Base-by-base conservation (phyloP, 35 echinoderm and acorn worm genomes). In the Chiridota heheva region DNA sequence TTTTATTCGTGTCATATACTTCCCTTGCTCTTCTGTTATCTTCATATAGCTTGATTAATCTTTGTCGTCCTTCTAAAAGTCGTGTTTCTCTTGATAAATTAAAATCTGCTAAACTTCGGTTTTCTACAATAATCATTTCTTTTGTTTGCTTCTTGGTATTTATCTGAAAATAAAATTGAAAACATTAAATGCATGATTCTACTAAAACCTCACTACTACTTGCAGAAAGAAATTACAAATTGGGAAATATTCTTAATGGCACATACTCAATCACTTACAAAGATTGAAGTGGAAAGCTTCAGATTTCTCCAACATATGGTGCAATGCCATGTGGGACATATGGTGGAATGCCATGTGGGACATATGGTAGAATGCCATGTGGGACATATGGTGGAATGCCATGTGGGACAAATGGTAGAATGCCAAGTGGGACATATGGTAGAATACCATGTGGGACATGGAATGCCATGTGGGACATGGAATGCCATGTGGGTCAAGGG, bases 1-100 rank as follows among this genome's bases (percentile, higher is more conserved):
- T 83, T 76, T 78, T 92, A 51, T 91, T 77, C 61, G 60, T 67
- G 18, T 88, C 86, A 48, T 92, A 91, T 34, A 72, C 58, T 18
- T 88, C 81, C 43, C 89, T 87, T 30, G 73, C 20, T 47, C 66
- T 78, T 27, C 67, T 69, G 26, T 81, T 82, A 44, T 98, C 85
- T 53, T 74, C 70, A 39, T 91, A 86, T 36, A 78, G 70, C 39
- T 20, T 73, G 1, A 73, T 73, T 3, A 91, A 63, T 55, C 84
- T 81, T 44, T 66, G 48, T 17, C 89, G 69, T 0, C 81, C 75
- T 44, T 91, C 89, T 32, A 48, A 60, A 18, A 98, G 69, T 36
- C 82, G 47, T 0, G 88, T 75, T 64, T 91, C 89, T 42, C 89
- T 77, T 7, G 95, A 98, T 36, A 98, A 55, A 77, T 98, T 98